A percentile compares a stretch with the other conserved stretches of the same genome.
phyloP scores from a whole-genome alignment of 2,113 vertebrate genomes.

The Tragelaphus strepsiceros region DNA sequence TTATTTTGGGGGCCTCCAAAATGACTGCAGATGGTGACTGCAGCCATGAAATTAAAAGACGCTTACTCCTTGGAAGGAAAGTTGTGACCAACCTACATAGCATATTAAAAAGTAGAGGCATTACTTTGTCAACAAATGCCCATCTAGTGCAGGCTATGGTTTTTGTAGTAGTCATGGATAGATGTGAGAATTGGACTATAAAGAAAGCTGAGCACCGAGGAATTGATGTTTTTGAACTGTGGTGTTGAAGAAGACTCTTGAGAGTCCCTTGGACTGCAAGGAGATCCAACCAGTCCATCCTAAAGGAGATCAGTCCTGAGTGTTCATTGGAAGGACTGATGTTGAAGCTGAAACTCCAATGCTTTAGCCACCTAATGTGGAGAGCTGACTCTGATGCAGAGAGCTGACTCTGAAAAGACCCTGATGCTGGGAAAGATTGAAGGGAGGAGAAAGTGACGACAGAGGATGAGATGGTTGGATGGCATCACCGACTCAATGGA shows the following conservation, averaged over 20 bases:
- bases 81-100: neutral
- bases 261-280: neutral
- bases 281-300: neutral
- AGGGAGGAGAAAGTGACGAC: neutral
- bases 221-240: neutral
- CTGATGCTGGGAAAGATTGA: neutral
- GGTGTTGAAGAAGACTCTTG: neutral
- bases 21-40: neutral
- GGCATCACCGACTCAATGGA: neutral
- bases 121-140: neutral
- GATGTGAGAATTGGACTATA: neutral
- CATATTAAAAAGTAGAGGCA: neutral
- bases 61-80: neutral
- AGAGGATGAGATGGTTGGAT: neutral
- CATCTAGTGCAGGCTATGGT: neutral
- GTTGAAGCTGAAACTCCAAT: neutral
- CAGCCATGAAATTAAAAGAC: neutral
- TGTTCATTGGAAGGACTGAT: neutral
- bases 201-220: accelerated
- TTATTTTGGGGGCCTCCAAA: neutral
- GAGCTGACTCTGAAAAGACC: neutral
- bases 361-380: accelerated
- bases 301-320: neutral
- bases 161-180: neutral
- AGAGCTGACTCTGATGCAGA: neutral